Evolutionary conservation across 2,888 invertebrate genomes (phyloP), one percentile per base, ranked within the genome.

Genomic region (Drosophila kanekoi): DNA sequence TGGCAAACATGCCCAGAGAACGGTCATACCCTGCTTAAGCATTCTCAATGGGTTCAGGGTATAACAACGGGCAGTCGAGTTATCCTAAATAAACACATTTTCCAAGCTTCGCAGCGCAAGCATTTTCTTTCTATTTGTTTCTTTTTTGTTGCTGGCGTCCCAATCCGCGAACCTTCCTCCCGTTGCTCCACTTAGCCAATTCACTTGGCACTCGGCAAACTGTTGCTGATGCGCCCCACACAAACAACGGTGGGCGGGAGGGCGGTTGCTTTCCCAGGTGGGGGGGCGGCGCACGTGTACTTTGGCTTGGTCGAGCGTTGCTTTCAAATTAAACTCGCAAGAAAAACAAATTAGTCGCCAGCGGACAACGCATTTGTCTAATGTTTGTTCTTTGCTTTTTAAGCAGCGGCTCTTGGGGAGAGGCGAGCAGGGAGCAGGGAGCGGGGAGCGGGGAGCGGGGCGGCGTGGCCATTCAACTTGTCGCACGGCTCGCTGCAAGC

Each of bases 81-180:
- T 87, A 84, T 84, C 83, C 83, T 84, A 84, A 84, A 84, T 84
- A 84, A 84, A 84, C 87, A 84, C 87, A 85, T 87, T 84, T 85
- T 84, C 62, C 81, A 64, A 69, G 71, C 76, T 72, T 67, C 71
- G 85, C 84, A 77, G 73, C 64, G 77, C 59, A 62, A 67, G 77
- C 77, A 71, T 45, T 82, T 77, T 67, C 48, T 38, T 44, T 49
- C 35, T 35, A 35, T 44, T n/a, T 28, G 13, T 2, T 38, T 28
- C 37, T 43, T 13, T 40, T 16, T 47, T 13, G 1, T 54, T 23
- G 35, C 23, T 16, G n/a, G n/a, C 32, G 63, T 16, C 49, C 1
- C 14, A 14, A 9, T 13, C 23, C 14, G 4, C 28, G 28, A 33
- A 4, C 44, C 11, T 4, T 1, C 4, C n/a, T 1, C 41, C 5